Percentiles rank a stretch among this genome's conserved stretches.
phyloP scores from a whole-genome alignment of 2,888 invertebrate species.

The Petrolisthes cinctipes region DNA sequence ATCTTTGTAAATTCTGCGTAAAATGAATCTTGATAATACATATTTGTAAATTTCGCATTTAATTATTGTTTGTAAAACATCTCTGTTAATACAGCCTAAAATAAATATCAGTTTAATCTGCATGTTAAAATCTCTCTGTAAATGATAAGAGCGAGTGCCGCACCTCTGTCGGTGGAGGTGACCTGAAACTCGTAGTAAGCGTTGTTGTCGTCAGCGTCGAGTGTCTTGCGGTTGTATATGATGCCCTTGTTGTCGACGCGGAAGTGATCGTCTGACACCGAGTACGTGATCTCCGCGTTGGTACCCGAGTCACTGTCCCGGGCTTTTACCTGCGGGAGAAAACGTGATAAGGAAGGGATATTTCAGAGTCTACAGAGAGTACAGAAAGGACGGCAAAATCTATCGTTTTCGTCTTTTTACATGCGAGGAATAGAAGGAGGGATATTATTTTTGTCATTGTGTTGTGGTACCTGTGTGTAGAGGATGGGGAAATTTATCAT shows the following conservation, averaged over 20 bases:
- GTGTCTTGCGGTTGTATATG: conserved; percentile 90
- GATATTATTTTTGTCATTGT: too few species aligned
- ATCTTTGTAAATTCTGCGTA: neutral
- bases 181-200: conserved; percentile 96
- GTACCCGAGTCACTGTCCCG: conserved; percentile 85
- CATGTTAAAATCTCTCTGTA: too few species aligned
- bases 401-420: too few species aligned
- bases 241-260: conserved; percentile 93
- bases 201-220: conserved; percentile 96
- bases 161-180: conserved; percentile 91
- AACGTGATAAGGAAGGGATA: too few species aligned
- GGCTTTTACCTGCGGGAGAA: conserved; percentile 50
- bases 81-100: neutral
- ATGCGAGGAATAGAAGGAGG: too few species aligned
- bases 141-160: neutral
- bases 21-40: neutral
- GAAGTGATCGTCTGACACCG: conserved; percentile 93
- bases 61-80: neutral
- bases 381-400: too few species aligned
- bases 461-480: too few species aligned
- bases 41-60: neutral
- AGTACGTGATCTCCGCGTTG: conserved; percentile 94
- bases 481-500: too few species aligned
- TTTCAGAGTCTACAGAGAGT: too few species aligned
- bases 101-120: neutral